Percentiles rank a stretch among this genome's conserved stretches.
phyloP scores from a whole-genome alignment of 2,113 vertebrate species.

The Cyrtonyx montezumae region DNA sequence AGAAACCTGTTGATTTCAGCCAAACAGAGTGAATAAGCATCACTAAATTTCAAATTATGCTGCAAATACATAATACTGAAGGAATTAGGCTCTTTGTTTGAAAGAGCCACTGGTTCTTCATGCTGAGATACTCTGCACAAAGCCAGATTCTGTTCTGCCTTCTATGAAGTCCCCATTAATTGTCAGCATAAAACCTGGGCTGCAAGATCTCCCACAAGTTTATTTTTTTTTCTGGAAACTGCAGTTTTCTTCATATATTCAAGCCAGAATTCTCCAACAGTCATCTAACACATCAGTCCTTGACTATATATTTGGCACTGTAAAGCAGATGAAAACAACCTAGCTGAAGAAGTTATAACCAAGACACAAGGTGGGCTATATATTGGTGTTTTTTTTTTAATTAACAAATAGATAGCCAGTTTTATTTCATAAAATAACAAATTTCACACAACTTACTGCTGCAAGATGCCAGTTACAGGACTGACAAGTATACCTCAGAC shows the following conservation, averaged over 20 bases:
- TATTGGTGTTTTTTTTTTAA: neutral
- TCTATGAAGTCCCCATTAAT: neutral
- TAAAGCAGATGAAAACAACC: neutral
- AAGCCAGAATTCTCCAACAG: neutral
- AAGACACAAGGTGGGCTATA: neutral
- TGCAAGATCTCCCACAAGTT: neutral
- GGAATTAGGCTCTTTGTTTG: conserved; percentile 24
- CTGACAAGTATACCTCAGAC: neutral
- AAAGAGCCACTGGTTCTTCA: conserved; percentile 31
- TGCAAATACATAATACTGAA: conserved; percentile 60
- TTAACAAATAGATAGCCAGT: neutral
- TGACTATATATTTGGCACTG: neutral
- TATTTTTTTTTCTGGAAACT: conserved; percentile 40
- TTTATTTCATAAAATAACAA: neutral
- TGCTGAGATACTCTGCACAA: neutral
- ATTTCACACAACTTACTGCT: neutral
- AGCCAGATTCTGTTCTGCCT: conserved; percentile 1
- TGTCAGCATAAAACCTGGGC: neutral
- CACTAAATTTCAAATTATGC: conserved; percentile 27
- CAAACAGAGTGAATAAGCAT: conserved; percentile 24
- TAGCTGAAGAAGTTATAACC: neutral
- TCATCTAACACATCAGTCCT: neutral
- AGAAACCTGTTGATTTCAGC: conserved; percentile 27
- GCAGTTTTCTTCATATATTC: neutral
- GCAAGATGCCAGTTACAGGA: neutral